These are phyloP conservation scores for Aphyosemion australe DNA, from an alignment of 2,113 vertebrate genomes.

Conservation along the genomic window DNA sequence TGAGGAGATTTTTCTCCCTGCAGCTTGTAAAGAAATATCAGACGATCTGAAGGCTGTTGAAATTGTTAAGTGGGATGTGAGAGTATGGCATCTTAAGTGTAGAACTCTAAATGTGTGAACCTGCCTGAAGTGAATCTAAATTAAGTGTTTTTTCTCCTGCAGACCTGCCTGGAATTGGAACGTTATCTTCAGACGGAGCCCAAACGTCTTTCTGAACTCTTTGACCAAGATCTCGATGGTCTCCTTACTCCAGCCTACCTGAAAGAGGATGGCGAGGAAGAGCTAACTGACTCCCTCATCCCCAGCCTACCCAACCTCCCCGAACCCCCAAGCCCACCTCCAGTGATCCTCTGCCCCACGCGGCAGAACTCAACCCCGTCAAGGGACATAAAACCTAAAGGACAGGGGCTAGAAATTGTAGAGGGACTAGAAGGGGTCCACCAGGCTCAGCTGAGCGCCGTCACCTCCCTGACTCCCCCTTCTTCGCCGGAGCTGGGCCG, in stretches of 20 bases:
- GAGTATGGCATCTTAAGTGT: slow-evolving; percentile 6
- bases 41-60: slow-evolving; percentile 49
- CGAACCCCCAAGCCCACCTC: slow-evolving; percentile 83
- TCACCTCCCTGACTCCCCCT: slow-evolving; percentile 96
- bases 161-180: slow-evolving; percentile 98
- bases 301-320: slow-evolving; percentile 80
- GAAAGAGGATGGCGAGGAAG: slow-evolving; percentile 86
- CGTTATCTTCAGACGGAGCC: slow-evolving; percentile 98
- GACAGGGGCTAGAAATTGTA: slow-evolving; percentile 39
- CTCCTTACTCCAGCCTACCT: slow-evolving; percentile 88
- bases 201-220: slow-evolving; percentile 90
- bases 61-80: slow-evolving; percentile 52
- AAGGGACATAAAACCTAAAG: slow-evolving; percentile 66
- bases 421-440: slow-evolving; percentile 80
- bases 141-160: slow-evolving; percentile 33
- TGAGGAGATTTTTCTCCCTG: slow-evolving; percentile 39
- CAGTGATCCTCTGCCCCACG: slow-evolving; percentile 68
- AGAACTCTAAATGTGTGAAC: slow-evolving; percentile 10
- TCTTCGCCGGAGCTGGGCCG: slow-evolving; percentile 96
- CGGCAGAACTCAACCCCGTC: slow-evolving; percentile 82
- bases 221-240: slow-evolving; percentile 92
- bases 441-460: slow-evolving; percentile 95
- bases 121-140: slow-evolving; percentile 30
- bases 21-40: slow-evolving; percentile 31
- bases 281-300: slow-evolving; percentile 83